phyloP scores from a whole-genome alignment of 2,113 vertebrate species.

The Hydrochoerus hydrochaeris region DNA sequence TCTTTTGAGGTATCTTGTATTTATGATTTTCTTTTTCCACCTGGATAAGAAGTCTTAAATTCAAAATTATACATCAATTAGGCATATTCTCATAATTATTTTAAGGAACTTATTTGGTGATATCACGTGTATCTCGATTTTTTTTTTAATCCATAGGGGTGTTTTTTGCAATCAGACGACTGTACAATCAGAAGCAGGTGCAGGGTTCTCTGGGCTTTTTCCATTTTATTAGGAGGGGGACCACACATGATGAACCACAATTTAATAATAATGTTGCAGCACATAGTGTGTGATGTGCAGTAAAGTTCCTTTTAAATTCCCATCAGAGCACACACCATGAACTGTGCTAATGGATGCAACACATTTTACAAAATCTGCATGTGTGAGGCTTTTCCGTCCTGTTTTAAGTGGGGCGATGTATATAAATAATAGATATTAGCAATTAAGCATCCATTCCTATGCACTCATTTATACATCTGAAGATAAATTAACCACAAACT shows the following conservation, averaged over 20 bases:
- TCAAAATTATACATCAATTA: slow-evolving; percentile 84
- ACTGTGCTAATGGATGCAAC: slow-evolving; percentile 88
- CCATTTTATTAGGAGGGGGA: slow-evolving; percentile 73
- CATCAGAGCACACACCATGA: slow-evolving; percentile 89
- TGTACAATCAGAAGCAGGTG: slow-evolving; percentile 60
- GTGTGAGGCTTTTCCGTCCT: slow-evolving; percentile 84
- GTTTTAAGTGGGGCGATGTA: slow-evolving; percentile 85
- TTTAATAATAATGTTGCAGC: slow-evolving; percentile 85
- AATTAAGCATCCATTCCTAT: slow-evolving; percentile 88
- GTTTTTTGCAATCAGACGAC: slow-evolving; percentile 72
- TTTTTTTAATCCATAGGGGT: slow-evolving; percentile 65
- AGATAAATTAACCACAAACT: slow-evolving; percentile 88
- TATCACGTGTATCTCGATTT: slow-evolving; percentile 55
- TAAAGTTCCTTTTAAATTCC: slow-evolving; percentile 89
- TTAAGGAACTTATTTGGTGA: slow-evolving; percentile 76
- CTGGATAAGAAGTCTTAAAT: slow-evolving; percentile 81
- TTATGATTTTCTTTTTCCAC: slow-evolving; percentile 85
- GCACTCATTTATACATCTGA: slow-evolving; percentile 86
- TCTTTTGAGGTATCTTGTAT: slow-evolving; percentile 83
- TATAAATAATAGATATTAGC: slow-evolving; percentile 90
- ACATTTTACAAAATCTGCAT: slow-evolving; percentile 87
- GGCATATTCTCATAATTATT: slow-evolving; percentile 68
- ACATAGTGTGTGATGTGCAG: slow-evolving; percentile 82
- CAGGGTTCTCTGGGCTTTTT: slow-evolving; percentile 66
- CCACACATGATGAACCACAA: slow-evolving; percentile 79